A percentile compares a stretch with the other conserved stretches of the same genome.
Evolutionary conservation across 2,797 vertebrate genomes (phyloP).

Genomic region (Sebastes kiyomatsui): DNA sequence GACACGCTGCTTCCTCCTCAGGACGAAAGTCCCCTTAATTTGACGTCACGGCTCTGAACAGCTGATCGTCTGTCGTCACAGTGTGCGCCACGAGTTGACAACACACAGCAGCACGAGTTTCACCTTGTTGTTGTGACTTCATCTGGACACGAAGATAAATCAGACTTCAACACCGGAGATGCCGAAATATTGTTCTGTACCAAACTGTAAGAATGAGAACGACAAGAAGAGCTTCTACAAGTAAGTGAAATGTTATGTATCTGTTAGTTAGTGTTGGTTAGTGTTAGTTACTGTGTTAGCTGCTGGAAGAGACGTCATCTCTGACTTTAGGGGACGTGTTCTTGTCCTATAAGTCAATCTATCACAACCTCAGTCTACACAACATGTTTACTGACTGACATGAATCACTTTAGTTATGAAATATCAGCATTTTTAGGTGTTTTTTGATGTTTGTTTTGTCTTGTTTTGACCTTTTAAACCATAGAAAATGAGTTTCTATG

Average conservation of each 20-base stretch:
- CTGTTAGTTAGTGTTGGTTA: background rate
- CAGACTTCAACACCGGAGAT: conserved; percentile 27
- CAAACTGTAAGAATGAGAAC: conserved; percentile 75
- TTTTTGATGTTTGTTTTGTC: background rate
- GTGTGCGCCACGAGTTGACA: conserved; percentile 55
- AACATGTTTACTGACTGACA: background rate
- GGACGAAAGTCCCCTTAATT: conserved; percentile 5
- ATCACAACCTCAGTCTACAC: accelerated
- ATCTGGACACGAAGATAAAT: background rate
- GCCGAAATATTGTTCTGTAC: conserved; percentile 81
- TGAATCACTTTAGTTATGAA: accelerated
- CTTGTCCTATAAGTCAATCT: background rate
- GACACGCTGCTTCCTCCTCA: background rate
- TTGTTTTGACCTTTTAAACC: background rate
- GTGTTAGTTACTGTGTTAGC: background rate
- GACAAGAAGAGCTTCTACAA: conserved; percentile 81
- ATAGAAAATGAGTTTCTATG: too few relatives aligned
- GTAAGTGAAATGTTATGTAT: conserved; percentile 53
- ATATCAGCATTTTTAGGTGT: accelerated
- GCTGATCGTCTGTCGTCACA: conserved; percentile 62
- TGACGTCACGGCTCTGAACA: conserved; percentile 46
- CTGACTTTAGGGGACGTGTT: background rate
- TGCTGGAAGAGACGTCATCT: background rate
- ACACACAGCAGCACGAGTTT: conserved; percentile 54
- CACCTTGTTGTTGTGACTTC: conserved; percentile 66